phyloP scores from a whole-genome alignment of 2,797 vertebrate genomes.

The Notoglanidium macrostoma region DNA sequence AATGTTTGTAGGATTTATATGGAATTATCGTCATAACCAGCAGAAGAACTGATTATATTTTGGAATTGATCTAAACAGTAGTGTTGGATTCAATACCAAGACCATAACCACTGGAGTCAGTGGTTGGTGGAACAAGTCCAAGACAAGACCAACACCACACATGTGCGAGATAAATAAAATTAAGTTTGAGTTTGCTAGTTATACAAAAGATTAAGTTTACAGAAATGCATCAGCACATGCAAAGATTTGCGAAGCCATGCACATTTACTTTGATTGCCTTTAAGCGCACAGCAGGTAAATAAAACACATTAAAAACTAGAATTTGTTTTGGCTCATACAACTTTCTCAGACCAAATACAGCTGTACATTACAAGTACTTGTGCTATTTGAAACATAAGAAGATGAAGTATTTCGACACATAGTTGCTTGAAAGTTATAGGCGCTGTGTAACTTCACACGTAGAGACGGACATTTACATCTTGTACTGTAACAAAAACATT shows the following conservation, averaged over 20 bases:
- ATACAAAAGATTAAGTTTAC: no score
- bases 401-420: neutral
- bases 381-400: neutral
- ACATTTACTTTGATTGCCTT: no score
- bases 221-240: no score
- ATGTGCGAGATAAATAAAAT: no score
- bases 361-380: neutral
- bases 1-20: neutral
- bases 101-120: neutral
- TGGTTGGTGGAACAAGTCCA: no score
- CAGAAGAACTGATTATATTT: neutral
- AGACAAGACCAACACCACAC: no score
- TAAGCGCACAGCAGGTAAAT: no score
- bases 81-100: neutral
- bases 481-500: neutral
- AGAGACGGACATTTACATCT: neutral
- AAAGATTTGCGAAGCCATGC: no score
- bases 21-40: neutral
- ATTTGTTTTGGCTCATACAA: no score
- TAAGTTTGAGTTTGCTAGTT: no score
- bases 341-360: neutral
- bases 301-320: no score
- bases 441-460: neutral
- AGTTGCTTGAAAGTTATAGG: neutral
- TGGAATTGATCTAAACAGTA: neutral